Conservation (phyloP, 2,888 invertebrate genomes). For the Drosophila formosana region DNA sequence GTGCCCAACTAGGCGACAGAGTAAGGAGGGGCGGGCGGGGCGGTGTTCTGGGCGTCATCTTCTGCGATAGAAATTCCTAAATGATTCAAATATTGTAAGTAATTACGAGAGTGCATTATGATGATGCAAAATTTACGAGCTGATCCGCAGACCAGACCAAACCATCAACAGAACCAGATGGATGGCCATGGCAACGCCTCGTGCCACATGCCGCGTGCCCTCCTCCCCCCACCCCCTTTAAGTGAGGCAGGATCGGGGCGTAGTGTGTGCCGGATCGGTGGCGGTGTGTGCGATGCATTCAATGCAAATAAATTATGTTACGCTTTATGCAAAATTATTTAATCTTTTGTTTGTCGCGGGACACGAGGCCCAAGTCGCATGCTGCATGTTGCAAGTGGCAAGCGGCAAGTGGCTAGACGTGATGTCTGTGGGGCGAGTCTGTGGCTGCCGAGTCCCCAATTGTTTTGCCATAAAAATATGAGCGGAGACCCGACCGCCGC, state of each 20-base stretch:
- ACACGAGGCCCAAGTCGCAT: conserved; percentile 7
- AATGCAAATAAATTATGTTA: conserved; percentile 82
- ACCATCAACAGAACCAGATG: conserved; percentile 14
- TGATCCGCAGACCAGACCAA: conserved; percentile 34
- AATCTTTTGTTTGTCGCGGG: conserved; percentile 82
- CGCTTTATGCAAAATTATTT: conserved; percentile 83
- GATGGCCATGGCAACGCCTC: conserved; percentile 21
- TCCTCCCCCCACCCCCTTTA: neutral
- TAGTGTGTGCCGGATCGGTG: conserved; percentile 71
- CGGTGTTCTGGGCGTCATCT: conserved; percentile 43
- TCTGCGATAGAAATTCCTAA: conserved; percentile 73
- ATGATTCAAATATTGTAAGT: conserved; percentile 84
- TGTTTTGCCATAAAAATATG: conserved; percentile 81
- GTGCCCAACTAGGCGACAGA: neutral
- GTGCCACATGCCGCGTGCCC: neutral
- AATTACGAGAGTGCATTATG: conserved; percentile 82
- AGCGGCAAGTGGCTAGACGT: too few relatives aligned
- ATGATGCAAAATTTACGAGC: conserved; percentile 81
- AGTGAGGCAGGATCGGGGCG: neutral
- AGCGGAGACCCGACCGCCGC: conserved; percentile 60
- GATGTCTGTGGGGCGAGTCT: conserved; percentile 14
- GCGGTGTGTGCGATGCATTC: conserved; percentile 81
- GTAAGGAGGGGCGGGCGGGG: neutral
- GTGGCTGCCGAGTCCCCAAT: conserved; percentile 52
- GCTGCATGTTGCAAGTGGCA: neutral